Percentiles rank a stretch among this genome's conserved stretches.
These are phyloP conservation scores for Pyrgus malvae DNA, from an alignment of 2,888 invertebrate species.

Conservation along the genomic window DNA sequence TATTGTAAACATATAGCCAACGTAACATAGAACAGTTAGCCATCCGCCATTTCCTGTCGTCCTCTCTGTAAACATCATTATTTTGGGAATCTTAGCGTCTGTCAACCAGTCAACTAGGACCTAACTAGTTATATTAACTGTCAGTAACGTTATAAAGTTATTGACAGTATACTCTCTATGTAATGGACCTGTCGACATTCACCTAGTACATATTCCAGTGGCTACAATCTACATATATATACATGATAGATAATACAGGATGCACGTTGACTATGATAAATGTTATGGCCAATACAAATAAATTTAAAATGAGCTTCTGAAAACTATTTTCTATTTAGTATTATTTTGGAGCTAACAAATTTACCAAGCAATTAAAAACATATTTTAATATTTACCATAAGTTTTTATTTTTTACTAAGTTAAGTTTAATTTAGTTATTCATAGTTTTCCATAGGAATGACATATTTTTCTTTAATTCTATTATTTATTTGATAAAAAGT, in stretches of 20 bases:
- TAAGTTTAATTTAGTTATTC: no score
- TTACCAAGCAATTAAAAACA: no score
- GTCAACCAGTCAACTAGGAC: constrained; percentile 1
- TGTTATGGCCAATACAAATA: no score
- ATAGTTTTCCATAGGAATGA: no score
- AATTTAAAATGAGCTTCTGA: no score
- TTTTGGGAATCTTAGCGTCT: constrained; percentile 1
- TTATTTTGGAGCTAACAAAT: no score
- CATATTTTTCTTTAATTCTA: no score
- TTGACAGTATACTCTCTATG: constrained; percentile 7
- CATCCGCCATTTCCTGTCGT: neutral
- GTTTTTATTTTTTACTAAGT: no score
- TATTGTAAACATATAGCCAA: neutral
- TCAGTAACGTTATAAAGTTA: constrained; percentile 8
- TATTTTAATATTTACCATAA: no score
- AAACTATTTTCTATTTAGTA: no score
- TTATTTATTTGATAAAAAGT: no score
- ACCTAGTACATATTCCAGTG: neutral
- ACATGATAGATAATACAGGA: neutral
- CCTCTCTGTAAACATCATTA: neutral
- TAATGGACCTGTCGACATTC: constrained; percentile 1
- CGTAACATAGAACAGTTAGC: neutral
- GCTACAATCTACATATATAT: neutral
- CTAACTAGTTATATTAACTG: constrained; percentile 3
- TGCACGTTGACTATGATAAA: no score